Percentiles rank a stretch among this genome's conserved stretches.
Conservation (phyloP, 53 echinoderm and acorn worm species). For the Zoroaster sp. region DNA sequence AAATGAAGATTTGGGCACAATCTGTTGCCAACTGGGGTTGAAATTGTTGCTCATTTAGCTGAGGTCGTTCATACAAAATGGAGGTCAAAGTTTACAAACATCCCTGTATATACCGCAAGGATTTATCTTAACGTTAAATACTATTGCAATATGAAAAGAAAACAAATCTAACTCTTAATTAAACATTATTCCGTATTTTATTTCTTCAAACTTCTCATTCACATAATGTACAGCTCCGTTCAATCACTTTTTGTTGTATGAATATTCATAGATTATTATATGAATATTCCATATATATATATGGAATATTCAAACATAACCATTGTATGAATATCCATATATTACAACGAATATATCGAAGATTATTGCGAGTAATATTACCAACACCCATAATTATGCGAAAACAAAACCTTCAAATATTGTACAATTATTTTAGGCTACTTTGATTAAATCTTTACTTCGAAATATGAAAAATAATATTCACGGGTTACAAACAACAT, state of each 20-base stretch:
- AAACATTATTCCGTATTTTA: constrained; percentile 25
- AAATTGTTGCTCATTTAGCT: too few relatives aligned
- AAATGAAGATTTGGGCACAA: too few relatives aligned
- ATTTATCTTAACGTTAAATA: too few relatives aligned
- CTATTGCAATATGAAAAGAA: neutral
- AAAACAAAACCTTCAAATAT: constrained; percentile 9
- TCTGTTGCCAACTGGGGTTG: too few relatives aligned
- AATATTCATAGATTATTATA: neutral
- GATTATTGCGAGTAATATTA: constrained; percentile 57
- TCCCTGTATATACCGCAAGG: too few relatives aligned
- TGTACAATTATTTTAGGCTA: neutral
- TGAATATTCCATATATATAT: neutral
- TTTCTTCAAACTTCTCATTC: constrained; percentile 46
- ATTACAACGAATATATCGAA: constrained; percentile 25
- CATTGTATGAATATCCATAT: constrained; percentile 28
- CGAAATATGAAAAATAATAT: neutral
- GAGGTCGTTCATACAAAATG: too few relatives aligned
- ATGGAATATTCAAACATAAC: too few relatives aligned
- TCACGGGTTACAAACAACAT: too few relatives aligned
- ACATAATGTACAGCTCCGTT: constrained; percentile 29
- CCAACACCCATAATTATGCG: constrained; percentile 34
- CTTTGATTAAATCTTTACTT: neutral
- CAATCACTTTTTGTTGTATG: constrained; percentile 1
- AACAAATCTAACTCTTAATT: neutral
- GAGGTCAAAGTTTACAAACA: too few relatives aligned